Conservation (phyloP, 1,140 invertebrate genomes). For the Vollenhovia emeryi region DNA sequence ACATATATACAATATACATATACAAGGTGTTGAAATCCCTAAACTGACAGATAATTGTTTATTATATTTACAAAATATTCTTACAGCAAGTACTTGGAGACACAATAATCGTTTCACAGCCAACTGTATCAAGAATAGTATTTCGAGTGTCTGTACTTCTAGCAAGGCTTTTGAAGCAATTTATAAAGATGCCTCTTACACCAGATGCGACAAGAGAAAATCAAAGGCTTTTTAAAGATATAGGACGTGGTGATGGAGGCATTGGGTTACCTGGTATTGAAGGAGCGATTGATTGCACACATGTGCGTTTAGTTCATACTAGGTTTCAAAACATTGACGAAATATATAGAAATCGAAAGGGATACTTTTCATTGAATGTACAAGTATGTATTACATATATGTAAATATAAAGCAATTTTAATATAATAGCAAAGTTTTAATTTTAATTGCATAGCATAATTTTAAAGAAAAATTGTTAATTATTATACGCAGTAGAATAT, state of each 20-base stretch:
- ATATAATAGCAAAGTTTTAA: not conserved
- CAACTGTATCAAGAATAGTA: not conserved
- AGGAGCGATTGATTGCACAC: not conserved
- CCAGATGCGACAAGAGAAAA: not conserved
- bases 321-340: not conserved
- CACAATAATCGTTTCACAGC: conserved; percentile 3
- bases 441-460: too few species aligned
- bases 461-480: too few species aligned
- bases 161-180: not conserved
- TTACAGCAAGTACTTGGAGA: conserved; percentile 32
- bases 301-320: not conserved
- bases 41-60: too few species aligned
- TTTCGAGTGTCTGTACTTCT: not conserved
- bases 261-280: not conserved
- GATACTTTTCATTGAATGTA: not conserved
- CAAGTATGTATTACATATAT: not conserved
- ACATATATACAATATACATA: too few species aligned
- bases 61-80: too few species aligned
- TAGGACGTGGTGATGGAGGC: not conserved
- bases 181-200: not conserved
- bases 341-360: conserved; percentile 4
- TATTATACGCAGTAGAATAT: too few species aligned
- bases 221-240: not conserved
- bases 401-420: not conserved
- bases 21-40: not conserved